A percentile compares a stretch with the other conserved stretches of the same genome.
Evolutionary conservation across 2,888 invertebrate genomes (phyloP).

Genomic region (Cordylochernes scorpioides): DNA sequence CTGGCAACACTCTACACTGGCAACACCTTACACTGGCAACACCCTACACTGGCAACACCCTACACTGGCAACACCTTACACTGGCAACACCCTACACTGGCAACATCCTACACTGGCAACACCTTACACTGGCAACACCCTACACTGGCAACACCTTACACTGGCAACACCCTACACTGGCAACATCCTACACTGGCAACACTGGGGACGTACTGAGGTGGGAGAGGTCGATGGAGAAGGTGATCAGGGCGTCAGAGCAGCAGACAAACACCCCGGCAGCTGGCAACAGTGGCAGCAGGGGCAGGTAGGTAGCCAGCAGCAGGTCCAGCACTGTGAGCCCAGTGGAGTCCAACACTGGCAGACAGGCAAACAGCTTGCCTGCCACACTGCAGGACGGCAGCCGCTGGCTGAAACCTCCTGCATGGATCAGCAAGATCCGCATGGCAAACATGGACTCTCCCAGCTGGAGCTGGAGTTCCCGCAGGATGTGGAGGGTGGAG

Average conservation of each 20-base stretch:
- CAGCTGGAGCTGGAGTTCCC: slow-evolving; percentile 17
- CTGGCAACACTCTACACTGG: too few species aligned
- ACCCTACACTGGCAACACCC: too few species aligned
- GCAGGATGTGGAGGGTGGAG: slow-evolving; percentile 21
- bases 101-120: too few species aligned
- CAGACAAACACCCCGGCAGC: slow-evolving; percentile 22
- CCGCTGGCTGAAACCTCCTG: slow-evolving; percentile 26
- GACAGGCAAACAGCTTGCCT: slow-evolving; percentile 24
- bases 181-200: too few species aligned
- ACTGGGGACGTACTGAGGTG: slow-evolving; percentile 3
- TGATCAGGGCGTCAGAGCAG: slow-evolving; percentile 25
- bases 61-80: too few species aligned
- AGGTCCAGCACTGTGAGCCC: slow-evolving; percentile 22
- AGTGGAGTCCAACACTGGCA: slow-evolving; percentile 19
- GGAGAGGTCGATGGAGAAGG: too few species aligned
- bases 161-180: too few species aligned
- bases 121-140: too few species aligned
- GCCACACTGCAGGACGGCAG: slow-evolving; percentile 24
- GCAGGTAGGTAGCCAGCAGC: slow-evolving; percentile 24
- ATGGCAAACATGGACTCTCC: slow-evolving; percentile 17
- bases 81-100: too few species aligned
- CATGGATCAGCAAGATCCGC: slow-evolving; percentile 23
- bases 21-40: too few species aligned
- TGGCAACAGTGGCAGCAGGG: slow-evolving; percentile 22
- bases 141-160: too few species aligned